These are phyloP conservation scores for Megaceryle alcyon DNA, from an alignment of 2,797 vertebrate genomes.

Conservation along the genomic window DNA sequence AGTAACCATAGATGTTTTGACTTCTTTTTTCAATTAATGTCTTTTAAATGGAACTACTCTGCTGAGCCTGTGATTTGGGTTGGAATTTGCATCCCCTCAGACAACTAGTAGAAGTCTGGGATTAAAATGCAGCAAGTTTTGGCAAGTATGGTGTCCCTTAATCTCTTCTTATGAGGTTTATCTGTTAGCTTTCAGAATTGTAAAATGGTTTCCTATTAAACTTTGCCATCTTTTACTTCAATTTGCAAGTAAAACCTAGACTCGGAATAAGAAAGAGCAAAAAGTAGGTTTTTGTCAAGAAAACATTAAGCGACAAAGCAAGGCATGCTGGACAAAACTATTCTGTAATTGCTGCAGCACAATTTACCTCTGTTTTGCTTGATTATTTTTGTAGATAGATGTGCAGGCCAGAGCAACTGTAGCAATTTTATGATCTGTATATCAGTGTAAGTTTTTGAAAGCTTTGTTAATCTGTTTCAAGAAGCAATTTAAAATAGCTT, in stretches of 20 bases:
- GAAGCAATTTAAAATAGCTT: neutral
- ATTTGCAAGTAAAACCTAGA: neutral
- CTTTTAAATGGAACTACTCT: neutral
- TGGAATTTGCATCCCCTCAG: neutral
- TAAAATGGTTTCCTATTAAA: neutral
- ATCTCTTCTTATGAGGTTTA: neutral
- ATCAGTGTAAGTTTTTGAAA: neutral
- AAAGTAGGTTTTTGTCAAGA: neutral
- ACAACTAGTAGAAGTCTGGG: neutral
- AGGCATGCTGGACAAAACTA: neutral
- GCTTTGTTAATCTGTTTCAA: conserved; percentile 15
- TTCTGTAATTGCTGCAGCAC: neutral
- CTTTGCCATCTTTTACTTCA: neutral
- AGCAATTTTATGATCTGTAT: neutral
- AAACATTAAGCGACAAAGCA: neutral
- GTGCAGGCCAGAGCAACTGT: neutral
- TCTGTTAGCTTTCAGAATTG: neutral
- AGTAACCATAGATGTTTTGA: conserved; percentile 17
- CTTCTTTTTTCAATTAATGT: conserved; percentile 44
- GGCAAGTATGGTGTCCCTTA: neutral
- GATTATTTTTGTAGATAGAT: neutral
- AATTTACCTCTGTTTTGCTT: neutral
- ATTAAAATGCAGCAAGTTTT: neutral
- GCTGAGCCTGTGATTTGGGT: neutral
- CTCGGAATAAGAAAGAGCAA: neutral